Percentiles rank a stretch among this genome's conserved stretches.
These are phyloP conservation scores for Alsophila aescularia DNA, from an alignment of 2,888 invertebrate genomes.

Conservation along the genomic window DNA sequence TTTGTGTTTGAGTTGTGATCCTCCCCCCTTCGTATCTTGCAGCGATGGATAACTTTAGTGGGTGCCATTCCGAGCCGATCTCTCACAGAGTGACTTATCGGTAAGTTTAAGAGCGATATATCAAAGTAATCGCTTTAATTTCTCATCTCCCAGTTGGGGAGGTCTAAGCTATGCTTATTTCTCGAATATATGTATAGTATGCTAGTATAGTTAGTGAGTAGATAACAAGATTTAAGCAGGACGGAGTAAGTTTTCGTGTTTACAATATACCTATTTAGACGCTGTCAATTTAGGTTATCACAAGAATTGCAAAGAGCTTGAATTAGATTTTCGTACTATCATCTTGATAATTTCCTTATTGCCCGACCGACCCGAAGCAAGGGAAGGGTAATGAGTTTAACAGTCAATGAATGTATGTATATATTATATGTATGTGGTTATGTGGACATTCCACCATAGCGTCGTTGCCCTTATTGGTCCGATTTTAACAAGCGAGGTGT, in stretches of 20 bases:
- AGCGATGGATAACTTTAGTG: constrained; percentile 78
- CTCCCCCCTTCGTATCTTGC: constrained; percentile 50
- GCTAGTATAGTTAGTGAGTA: constrained; percentile 50
- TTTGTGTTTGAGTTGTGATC: constrained; percentile 52
- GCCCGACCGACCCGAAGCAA: too few species aligned
- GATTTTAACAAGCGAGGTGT: too few species aligned
- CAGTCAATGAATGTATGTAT: too few species aligned
- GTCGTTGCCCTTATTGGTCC: too few species aligned
- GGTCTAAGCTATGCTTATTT: constrained; percentile 70
- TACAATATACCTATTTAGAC: too few species aligned
- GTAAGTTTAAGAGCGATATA: constrained; percentile 80
- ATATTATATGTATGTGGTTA: too few species aligned
- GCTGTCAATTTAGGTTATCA: too few species aligned
- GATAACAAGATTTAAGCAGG: constrained; percentile 16
- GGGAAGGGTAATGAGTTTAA: too few species aligned
- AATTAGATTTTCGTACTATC: too few species aligned
- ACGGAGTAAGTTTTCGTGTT: constrained; percentile 11
- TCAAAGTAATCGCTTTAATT: constrained; percentile 84
- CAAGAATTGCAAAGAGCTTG: too few species aligned
- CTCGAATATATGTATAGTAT: constrained; percentile 65
- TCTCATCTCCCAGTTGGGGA: constrained; percentile 78
- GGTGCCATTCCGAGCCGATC: constrained; percentile 79
- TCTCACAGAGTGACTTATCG: constrained; percentile 79
- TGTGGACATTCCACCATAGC: too few species aligned
- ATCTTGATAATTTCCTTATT: too few species aligned